Evolutionary conservation across 2,888 invertebrate species (phyloP).

Genomic region (Catocala nupta): DNA sequence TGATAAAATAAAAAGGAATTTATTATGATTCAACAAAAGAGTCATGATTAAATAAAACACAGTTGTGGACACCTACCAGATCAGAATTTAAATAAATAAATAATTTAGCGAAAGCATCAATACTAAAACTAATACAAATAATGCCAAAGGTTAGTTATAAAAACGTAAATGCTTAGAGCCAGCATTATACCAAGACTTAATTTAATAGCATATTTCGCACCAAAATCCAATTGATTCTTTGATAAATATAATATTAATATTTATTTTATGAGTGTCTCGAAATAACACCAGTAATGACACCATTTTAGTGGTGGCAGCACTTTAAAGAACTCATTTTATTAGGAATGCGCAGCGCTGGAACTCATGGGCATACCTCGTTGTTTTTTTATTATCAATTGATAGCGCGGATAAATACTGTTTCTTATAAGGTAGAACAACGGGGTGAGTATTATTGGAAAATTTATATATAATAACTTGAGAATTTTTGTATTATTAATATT

Average conservation of each 20-base stretch:
- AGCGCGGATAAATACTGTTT: slow-evolving; percentile 37
- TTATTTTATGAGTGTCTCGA: slow-evolving; percentile 48
- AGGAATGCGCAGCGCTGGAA: slow-evolving; percentile 26
- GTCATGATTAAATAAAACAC: slow-evolving; percentile 11
- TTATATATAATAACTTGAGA: not conserved
- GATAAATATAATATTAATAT: slow-evolving; percentile 57
- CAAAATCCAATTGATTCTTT: slow-evolving; percentile 54
- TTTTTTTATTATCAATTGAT: slow-evolving; percentile 28
- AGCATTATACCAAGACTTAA: slow-evolving; percentile 29
- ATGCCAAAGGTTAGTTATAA: slow-evolving; percentile 49
- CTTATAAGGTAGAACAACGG: slow-evolving; percentile 18
- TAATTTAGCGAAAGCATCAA: slow-evolving; percentile 22
- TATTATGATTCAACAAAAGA: slow-evolving; percentile 14
- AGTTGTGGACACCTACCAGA: slow-evolving; percentile 15
- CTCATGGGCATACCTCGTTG: slow-evolving; percentile 15
- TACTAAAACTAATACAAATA: slow-evolving; percentile 48
- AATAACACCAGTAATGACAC: slow-evolving; percentile 46
- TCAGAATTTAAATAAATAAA: slow-evolving; percentile 24
- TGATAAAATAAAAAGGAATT: slow-evolving; percentile 14
- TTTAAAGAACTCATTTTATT: slow-evolving; percentile 46
- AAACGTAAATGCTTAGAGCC: slow-evolving; percentile 42
- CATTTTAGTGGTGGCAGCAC: slow-evolving; percentile 42
- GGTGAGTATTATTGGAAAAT: not conserved
- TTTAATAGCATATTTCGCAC: slow-evolving; percentile 53
- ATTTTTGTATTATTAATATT: not conserved